phyloP scores from a whole-genome alignment of 2,113 vertebrate genomes.

The Cryptomyrus ogoouensis region DNA sequence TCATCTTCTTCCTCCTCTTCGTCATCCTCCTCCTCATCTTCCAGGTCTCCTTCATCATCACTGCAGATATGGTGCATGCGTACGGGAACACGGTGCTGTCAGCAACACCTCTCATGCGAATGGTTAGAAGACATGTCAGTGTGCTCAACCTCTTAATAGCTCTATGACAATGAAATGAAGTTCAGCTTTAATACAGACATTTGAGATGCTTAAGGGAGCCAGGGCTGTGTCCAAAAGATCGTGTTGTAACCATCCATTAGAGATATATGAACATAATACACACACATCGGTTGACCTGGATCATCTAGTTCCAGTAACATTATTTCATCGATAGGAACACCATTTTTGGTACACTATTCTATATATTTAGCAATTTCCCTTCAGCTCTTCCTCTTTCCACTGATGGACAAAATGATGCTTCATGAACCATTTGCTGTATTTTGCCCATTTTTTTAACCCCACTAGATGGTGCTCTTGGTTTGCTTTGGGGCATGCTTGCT shows the following conservation, averaged over 20 bases:
- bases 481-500: too few species aligned
- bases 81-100: neutral
- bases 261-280: neutral
- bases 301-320: neutral
- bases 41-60: constrained; percentile 10
- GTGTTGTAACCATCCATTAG: neutral
- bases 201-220: neutral
- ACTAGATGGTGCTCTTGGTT: too few species aligned
- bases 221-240: neutral
- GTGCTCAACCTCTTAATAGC: neutral
- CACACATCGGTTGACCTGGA: neutral
- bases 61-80: neutral
- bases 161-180: neutral
- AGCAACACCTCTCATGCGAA: neutral
- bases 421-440: too few species aligned
- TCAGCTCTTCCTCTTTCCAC: neutral
- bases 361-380: neutral
- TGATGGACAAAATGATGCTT: too few species aligned
- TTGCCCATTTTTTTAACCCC: too few species aligned
- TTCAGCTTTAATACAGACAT: neutral
- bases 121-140: neutral
- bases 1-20: constrained; percentile 22
- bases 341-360: neutral
- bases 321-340: neutral
- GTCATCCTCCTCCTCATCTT: constrained; percentile 10